Evolutionary conservation across 2,797 vertebrate genomes (phyloP).

Genomic region (Adelosebastes latens): DNA sequence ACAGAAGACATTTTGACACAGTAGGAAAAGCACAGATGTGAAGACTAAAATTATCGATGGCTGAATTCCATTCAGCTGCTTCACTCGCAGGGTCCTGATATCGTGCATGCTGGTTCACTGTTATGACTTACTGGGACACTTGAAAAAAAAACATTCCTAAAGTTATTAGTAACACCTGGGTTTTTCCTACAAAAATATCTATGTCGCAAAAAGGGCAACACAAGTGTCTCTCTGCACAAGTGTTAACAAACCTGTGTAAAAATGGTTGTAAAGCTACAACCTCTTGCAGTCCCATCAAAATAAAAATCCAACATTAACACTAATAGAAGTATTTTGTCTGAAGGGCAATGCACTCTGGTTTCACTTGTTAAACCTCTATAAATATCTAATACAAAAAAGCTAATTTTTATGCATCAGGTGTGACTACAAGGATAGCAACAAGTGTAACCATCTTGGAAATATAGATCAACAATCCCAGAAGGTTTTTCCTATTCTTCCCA

Average conservation of each 20-base stretch:
- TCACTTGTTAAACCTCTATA: neutral
- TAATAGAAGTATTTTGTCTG: neutral
- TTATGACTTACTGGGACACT: neutral
- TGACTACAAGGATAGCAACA: neutral
- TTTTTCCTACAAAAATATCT: neutral
- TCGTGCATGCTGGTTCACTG: too few relatives aligned
- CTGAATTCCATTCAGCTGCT: neutral
- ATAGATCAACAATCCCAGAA: neutral
- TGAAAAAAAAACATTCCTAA: neutral
- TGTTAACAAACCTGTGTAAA: neutral
- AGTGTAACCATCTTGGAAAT: neutral
- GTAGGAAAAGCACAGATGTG: neutral
- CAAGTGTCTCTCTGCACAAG: neutral
- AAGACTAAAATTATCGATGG: neutral
- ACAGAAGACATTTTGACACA: neutral
- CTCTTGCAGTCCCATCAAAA: neutral
- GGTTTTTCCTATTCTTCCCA: neutral
- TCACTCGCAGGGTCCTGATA: neutral
- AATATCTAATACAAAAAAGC: neutral
- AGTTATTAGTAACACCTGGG: neutral
- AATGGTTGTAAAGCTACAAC: neutral
- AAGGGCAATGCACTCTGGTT: neutral
- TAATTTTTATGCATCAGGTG: fast-evolving
- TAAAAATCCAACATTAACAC: neutral
- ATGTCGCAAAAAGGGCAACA: neutral